phyloP scores from a whole-genome alignment of 2,888 invertebrate species.

The Cephus rjabovi region DNA sequence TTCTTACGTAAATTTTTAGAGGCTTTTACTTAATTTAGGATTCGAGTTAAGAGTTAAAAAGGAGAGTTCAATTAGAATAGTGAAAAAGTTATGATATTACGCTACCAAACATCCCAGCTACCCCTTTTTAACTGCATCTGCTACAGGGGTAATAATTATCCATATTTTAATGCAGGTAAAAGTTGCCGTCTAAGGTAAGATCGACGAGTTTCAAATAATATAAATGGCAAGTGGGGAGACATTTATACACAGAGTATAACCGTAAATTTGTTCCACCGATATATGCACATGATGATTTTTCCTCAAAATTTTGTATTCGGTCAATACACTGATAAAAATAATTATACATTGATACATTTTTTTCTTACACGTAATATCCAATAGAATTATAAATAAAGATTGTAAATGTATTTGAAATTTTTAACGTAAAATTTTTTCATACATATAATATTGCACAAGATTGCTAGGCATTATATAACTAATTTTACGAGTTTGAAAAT shows the following conservation, averaged over 20 bases:
- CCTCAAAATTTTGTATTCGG: neutral
- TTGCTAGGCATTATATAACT: neutral
- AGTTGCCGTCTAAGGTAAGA: neutral
- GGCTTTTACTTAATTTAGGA: neutral
- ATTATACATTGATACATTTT: neutral
- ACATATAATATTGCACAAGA: neutral
- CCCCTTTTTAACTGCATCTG: too few relatives aligned
- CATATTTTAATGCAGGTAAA: neutral
- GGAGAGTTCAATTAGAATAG: neutral
- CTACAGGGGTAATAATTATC: neutral
- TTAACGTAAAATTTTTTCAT: neutral
- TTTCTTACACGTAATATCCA: neutral
- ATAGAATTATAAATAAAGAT: neutral
- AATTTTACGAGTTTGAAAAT: neutral
- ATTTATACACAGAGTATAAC: too few relatives aligned
- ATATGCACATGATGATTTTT: neutral
- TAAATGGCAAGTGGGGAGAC: neutral
- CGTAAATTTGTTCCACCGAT: neutral
- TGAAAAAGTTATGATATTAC: neutral
- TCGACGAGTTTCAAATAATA: neutral
- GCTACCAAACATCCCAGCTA: too few relatives aligned
- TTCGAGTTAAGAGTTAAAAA: neutral
- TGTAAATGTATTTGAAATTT: neutral
- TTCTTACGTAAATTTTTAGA: neutral
- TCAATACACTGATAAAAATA: neutral